Evolutionary conservation across 2,888 invertebrate species (phyloP).

Genomic region (Hofmannophila pseudospretella): DNA sequence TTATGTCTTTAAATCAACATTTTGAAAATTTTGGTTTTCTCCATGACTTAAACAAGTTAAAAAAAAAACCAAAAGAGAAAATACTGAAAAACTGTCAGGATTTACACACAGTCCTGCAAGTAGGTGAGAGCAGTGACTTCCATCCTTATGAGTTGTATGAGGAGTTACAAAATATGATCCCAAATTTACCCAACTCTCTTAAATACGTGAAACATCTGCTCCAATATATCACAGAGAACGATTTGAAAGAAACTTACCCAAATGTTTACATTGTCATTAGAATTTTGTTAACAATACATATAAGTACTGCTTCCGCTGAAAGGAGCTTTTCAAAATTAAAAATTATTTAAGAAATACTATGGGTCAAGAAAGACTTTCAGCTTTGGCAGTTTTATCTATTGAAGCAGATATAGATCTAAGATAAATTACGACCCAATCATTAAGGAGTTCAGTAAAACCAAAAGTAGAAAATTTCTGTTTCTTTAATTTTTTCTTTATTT

Average conservation of each 20-base stretch:
- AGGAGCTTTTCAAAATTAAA: conserved; percentile 21
- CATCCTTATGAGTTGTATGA: conserved; percentile 6
- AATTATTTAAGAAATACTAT: conserved; percentile 19
- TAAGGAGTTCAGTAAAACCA: too few species aligned
- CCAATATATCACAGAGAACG: conserved; percentile 8
- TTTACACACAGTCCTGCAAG: not conserved
- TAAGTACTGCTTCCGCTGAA: conserved; percentile 15
- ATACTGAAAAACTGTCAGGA: not conserved
- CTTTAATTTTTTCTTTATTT: too few species aligned
- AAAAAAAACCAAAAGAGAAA: not conserved
- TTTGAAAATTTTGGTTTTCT: conserved; percentile 2
- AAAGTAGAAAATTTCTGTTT: too few species aligned
- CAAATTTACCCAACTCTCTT: conserved; percentile 6
- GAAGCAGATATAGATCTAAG: conserved; percentile 4
- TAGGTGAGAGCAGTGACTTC: conserved; percentile 7
- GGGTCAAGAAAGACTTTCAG: conserved; percentile 17
- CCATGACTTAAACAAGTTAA: not conserved
- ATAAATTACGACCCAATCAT: too few species aligned
- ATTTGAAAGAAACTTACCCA: conserved; percentile 12
- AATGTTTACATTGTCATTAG: conserved; percentile 9
- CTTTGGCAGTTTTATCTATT: conserved; percentile 14
- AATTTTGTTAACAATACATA: conserved; percentile 12
- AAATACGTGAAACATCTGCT: conserved; percentile 10
- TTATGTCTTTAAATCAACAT: conserved; percentile 2
- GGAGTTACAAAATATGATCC: not conserved